Conservation (phyloP, 2,113 vertebrate species). For the Rhodinocichla rosea region DNA sequence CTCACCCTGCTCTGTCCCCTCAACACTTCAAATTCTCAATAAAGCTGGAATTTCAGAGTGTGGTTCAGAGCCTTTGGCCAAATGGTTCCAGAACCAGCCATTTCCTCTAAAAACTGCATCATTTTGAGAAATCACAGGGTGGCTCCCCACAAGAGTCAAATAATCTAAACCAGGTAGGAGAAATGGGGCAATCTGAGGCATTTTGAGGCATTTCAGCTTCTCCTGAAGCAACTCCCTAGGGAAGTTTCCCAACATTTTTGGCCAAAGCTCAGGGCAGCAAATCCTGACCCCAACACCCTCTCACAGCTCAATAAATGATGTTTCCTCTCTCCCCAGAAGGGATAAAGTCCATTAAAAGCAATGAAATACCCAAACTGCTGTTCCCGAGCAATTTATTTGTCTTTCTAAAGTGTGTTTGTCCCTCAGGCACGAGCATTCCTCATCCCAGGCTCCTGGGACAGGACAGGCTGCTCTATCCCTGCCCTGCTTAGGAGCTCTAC, state of each 20-base stretch:
- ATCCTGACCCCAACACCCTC: neutral
- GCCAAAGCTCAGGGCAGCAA: neutral
- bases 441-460: neutral
- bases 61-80: neutral
- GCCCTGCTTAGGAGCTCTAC: neutral
- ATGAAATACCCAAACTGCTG: neutral
- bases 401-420: neutral
- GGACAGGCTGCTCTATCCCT: neutral
- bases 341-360: constrained; percentile 21
- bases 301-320: neutral
- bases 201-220: neutral
- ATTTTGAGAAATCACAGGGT: neutral
- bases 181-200: neutral
- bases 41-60: neutral
- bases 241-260: neutral
- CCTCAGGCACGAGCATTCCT: neutral
- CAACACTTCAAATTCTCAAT: neutral
- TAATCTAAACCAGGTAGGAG: neutral
- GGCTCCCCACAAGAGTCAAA: neutral
- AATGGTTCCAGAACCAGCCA: rapidly evolving
- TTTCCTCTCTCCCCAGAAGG: neutral
- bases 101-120: neutral
- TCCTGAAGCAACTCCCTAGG: neutral
- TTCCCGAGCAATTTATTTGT: neutral
- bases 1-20: neutral